Evolutionary conservation across 2,797 vertebrate genomes (phyloP), one percentile per base, ranked within the genome.

Genomic region (Momotus momota): DNA sequence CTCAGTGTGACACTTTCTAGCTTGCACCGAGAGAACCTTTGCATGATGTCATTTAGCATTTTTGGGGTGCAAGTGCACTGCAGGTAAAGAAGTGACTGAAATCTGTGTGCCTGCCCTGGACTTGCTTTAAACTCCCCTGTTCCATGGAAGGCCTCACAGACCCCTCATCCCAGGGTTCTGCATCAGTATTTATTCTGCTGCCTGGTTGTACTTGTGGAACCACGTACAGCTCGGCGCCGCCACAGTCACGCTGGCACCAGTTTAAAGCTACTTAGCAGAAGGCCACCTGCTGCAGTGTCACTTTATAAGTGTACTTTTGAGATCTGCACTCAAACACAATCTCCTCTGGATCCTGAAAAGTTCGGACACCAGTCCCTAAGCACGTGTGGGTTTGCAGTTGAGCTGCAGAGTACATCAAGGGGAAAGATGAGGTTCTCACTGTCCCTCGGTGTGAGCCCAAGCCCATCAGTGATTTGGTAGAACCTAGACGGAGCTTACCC

Each of bases 201-300:
- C 70, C 52, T 7, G 22, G 17, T 14, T 78, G 48, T 58, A 7
- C 46, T 73, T 66, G 23, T 73, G 55, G 46, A 88, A 40, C 5
- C 12, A 38, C 0, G 0, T 52, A 8, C n/a, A 62, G 48, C 31
- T 82, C 46, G 31, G 21, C 1, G 3, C 71, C 14, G 54, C 52
- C 31, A 38, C 46, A 22, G 22, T 66, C 49, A 33, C 23, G 2
- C 43, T 43, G 57, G 45, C 60, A 19, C 40, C 64, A 20, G 35
- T 55, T 80, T 40, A 40, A 81, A 70, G 8, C n/a, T 74, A 1
- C 49, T 81, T 23, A 25, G 29, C 5, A 4, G 52, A 35, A 62
- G 74, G 43, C 18, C 52, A 64, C 67, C 46, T 77, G 49, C 74
- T 91, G 80, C 57, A 60, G 43, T 14, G 26, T 41, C 31, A 83